Conservation (phyloP, 2,113 vertebrate species). For the Campylorhamphus procurvoides region DNA sequence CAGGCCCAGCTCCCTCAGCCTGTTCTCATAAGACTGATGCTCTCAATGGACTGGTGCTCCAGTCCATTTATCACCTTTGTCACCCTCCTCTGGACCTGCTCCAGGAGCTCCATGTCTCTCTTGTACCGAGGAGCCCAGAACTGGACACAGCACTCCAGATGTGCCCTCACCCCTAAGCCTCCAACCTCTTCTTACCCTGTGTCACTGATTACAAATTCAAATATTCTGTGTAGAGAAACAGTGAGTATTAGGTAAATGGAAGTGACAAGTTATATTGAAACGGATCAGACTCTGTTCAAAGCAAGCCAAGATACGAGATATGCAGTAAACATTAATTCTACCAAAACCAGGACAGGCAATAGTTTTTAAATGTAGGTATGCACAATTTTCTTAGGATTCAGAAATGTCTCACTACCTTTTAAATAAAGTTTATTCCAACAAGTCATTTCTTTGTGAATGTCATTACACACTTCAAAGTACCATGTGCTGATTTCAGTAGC, state of each 20-base stretch:
- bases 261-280: background rate
- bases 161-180: background rate
- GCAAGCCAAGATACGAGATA: background rate
- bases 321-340: background rate
- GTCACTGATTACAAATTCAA: background rate
- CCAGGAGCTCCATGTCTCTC: background rate
- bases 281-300: background rate
- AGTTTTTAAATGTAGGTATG: background rate
- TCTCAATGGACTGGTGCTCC: no score
- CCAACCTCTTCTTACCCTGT: no score
- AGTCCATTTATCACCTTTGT: background rate
- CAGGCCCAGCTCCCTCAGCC: background rate
- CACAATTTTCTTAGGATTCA: background rate
- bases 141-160: background rate
- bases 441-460: background rate
- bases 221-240: background rate
- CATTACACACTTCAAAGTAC: background rate
- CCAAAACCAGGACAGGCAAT: background rate
- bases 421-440: background rate
- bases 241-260: background rate
- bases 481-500: background rate
- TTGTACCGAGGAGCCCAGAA: background rate
- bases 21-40: background rate
- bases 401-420: background rate
- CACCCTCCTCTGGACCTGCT: background rate